Evolutionary conservation across 2,888 invertebrate species (phyloP).

Genomic region (Unio pictorum): DNA sequence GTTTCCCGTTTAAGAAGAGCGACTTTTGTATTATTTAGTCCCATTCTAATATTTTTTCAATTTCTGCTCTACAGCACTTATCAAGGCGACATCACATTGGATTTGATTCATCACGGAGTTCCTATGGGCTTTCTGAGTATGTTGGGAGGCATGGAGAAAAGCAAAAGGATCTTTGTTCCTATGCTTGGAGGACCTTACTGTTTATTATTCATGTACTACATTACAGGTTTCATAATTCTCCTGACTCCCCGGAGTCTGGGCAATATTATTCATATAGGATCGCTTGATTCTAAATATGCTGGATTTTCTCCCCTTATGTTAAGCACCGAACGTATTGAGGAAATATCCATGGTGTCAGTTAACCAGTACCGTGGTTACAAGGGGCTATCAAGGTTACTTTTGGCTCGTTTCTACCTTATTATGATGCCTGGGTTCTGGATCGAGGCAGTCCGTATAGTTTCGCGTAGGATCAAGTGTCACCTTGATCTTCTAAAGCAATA

Average conservation of each 20-base stretch:
- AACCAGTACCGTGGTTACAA: conserved; percentile 12
- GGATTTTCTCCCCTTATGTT: conserved; percentile 12
- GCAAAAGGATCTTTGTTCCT: conserved; percentile 15
- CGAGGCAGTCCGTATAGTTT: no score
- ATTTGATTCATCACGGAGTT: conserved; percentile 15
- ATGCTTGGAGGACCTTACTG: conserved; percentile 22
- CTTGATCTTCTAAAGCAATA: no score
- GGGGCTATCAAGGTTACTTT: neutral
- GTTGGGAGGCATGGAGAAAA: conserved; percentile 22
- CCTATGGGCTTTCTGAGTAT: conserved; percentile 26
- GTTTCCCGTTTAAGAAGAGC: conserved; percentile 17
- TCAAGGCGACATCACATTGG: conserved; percentile 9
- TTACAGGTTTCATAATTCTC: conserved; percentile 14
- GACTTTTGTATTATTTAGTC: conserved; percentile 8
- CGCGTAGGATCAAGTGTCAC: no score
- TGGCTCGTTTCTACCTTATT: conserved; percentile 10
- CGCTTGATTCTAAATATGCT: neutral
- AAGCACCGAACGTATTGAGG: conserved; percentile 8
- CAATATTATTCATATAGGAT: conserved; percentile 6
- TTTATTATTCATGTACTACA: conserved; percentile 13
- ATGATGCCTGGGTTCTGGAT: conserved; percentile 17
- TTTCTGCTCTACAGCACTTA: conserved; percentile 12
- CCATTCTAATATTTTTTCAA: conserved; percentile 13
- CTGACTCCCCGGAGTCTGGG: conserved; percentile 11
- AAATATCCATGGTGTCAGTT: conserved; percentile 7